Evolutionary conservation across 2,888 invertebrate species (phyloP), one percentile per base, ranked within the genome.

Genomic region (Drosophila eohydei): DNA sequence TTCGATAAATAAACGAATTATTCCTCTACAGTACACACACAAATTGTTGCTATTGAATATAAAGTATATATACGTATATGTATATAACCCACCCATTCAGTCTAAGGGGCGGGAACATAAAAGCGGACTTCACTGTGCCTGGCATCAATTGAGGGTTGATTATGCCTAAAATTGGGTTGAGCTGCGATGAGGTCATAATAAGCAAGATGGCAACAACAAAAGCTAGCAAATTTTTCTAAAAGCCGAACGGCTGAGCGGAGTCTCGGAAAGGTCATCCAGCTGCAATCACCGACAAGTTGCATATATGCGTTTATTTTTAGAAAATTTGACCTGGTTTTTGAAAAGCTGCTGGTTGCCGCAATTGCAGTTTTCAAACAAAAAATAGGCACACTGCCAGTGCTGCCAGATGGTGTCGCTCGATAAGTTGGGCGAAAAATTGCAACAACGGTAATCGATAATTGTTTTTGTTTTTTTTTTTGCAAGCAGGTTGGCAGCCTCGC

Each of bases 1-100:
- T 91, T 91, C 90, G 89, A 91, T 91, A 91, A 91, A 90, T 89
- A 88, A 91, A 87, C 88, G 83, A 86, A 87, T 84, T 84, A 84
- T 84, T 84, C 84, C 84, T 88, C 86, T 85, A 88, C 88, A 88
- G 76, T 83, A 83, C 72, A 87, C 75, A 40, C 72, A 40, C 8
- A 59, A 67, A 51, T 54, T 60, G 58, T 61, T 62, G 50, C 5
- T 38, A 46, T 64, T 58, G 9, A 61, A 52, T 65, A 21, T 50
- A 16, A 0, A 36, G 30, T 32, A 32, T 43, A 11, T 36, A 6
- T 16, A 32, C 30, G 30, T 32, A 32, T 43, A 11, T 36, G 12
- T 16, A 32, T 48, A 9, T 48, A 38, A 26, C 21, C 21, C 46
- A 16, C 9, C 9, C 9, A 26, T 30, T 11, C 16, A 16, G 6